phyloP scores from a whole-genome alignment of 2,888 invertebrate genomes.

The Leptopilina myrica region DNA sequence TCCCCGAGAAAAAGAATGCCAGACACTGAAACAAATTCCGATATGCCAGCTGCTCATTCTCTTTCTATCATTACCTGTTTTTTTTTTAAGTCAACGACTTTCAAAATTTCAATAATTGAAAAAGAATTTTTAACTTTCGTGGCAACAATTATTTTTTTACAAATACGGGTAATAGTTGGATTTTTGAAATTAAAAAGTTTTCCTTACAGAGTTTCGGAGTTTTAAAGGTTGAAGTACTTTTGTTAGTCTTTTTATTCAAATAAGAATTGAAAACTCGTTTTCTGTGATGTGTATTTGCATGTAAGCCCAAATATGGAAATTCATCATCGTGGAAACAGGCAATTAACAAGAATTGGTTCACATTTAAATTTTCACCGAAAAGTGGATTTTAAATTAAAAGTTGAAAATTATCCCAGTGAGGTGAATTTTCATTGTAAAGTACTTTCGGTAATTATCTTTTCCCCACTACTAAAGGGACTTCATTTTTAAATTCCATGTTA shows the following conservation, averaged over 20 bases:
- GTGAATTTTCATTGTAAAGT: not conserved
- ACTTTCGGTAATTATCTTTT: not conserved
- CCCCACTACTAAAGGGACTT: not conserved
- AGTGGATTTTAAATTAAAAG: not conserved
- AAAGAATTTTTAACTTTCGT: no score
- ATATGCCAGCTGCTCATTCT: constrained; percentile 5
- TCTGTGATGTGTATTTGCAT: not conserved
- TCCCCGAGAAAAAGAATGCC: not conserved
- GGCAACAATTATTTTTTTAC: no score
- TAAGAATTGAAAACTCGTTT: not conserved
- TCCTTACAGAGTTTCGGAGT: no score
- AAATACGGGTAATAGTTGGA: no score
- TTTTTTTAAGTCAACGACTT: not conserved
- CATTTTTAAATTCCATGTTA: no score
- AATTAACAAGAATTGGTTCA: not conserved
- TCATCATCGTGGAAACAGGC: not conserved
- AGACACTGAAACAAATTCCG: not conserved
- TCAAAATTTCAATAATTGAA: no score
- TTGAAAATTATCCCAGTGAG: not conserved
- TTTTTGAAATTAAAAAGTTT: no score
- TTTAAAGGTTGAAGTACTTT: no score
- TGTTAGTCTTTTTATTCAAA: not conserved
- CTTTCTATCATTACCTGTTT: not conserved
- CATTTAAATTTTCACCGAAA: not conserved
- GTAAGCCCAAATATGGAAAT: not conserved